Conservation (phyloP, 2,888 invertebrate species). For the Zhuqinia jingwanae region DNA sequence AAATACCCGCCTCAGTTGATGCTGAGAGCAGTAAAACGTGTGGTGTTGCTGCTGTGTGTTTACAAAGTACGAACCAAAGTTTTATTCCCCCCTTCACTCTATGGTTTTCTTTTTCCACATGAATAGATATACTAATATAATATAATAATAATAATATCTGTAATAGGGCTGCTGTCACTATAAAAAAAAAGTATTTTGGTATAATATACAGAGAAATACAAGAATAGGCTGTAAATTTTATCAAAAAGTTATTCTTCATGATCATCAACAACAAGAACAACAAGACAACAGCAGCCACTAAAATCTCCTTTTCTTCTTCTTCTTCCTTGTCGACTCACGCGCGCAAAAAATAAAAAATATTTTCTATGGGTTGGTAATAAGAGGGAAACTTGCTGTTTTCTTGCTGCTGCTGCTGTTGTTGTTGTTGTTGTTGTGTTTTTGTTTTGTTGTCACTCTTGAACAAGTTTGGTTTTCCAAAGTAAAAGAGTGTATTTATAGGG, state of each 20-base stretch:
- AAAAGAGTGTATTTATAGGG: no score
- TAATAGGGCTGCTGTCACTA: constrained; percentile 21
- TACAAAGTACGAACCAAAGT: constrained; percentile 51
- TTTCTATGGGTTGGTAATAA: no score
- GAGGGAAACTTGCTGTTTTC: no score
- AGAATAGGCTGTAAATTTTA: constrained; percentile 59
- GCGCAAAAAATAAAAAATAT: no score
- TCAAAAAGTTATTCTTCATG: constrained; percentile 69
- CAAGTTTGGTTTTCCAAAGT: no score
- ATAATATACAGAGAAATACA: constrained; percentile 25
- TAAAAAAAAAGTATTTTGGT: neutral
- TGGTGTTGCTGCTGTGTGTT: constrained; percentile 36
- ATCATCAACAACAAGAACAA: no score
- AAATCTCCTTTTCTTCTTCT: neutral
- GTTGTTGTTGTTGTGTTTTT: no score
- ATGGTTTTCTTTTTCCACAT: constrained; percentile 47
- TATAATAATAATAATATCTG: no score
- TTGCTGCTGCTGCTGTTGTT: constrained; percentile 44
- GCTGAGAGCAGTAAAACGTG: constrained; percentile 39
- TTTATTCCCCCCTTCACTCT: constrained; percentile 43
- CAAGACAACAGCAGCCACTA: no score
- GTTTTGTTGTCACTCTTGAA: no score
- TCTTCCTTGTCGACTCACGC: no score
- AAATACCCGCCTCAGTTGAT: constrained; percentile 41
- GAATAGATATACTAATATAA: no score